Evolutionary conservation across 2,113 vertebrate species (phyloP).

Genomic region (Girardinichthys multiradiatus): DNA sequence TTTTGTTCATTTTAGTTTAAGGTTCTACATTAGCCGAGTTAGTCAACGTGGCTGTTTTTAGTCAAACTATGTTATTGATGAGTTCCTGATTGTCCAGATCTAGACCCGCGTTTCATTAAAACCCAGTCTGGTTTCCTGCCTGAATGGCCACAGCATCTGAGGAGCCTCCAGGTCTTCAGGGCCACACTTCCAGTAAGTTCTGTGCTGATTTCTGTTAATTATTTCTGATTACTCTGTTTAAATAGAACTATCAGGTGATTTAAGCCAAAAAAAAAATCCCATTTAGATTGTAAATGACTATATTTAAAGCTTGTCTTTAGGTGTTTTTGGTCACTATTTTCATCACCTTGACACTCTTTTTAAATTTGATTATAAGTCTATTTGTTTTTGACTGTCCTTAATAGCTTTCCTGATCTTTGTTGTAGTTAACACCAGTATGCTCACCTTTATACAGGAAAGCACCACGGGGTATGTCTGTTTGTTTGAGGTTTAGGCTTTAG

Average conservation of each 20-base stretch:
- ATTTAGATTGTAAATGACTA: neutral
- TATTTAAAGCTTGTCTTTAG: neutral
- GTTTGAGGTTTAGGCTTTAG: too few relatives aligned
- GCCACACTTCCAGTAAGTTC: slow-evolving; percentile 59
- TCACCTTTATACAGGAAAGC: too few relatives aligned
- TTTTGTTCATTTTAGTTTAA: neutral
- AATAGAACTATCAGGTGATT: too few relatives aligned
- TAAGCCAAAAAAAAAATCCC: too few relatives aligned
- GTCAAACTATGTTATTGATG: slow-evolving; percentile 8
- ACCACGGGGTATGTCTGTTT: too few relatives aligned
- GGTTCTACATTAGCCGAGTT: neutral
- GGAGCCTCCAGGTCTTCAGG: slow-evolving; percentile 63
- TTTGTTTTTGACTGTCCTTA: too few relatives aligned
- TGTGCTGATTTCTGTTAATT: neutral
- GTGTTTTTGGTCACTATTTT: neutral
- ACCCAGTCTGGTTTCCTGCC: slow-evolving; percentile 9
- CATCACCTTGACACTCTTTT: neutral
- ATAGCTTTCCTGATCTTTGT: too few relatives aligned
- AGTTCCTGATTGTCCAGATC: slow-evolving; percentile 20
- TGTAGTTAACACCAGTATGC: too few relatives aligned
- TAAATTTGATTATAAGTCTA: neutral
- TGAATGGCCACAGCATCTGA: slow-evolving; percentile 77
- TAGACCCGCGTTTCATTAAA: slow-evolving; percentile 1
- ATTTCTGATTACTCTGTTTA: neutral
- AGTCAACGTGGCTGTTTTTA: slow-evolving; percentile 51